Conservation (phyloP, 2,888 invertebrate species). For the Volucella inflata region DNA sequence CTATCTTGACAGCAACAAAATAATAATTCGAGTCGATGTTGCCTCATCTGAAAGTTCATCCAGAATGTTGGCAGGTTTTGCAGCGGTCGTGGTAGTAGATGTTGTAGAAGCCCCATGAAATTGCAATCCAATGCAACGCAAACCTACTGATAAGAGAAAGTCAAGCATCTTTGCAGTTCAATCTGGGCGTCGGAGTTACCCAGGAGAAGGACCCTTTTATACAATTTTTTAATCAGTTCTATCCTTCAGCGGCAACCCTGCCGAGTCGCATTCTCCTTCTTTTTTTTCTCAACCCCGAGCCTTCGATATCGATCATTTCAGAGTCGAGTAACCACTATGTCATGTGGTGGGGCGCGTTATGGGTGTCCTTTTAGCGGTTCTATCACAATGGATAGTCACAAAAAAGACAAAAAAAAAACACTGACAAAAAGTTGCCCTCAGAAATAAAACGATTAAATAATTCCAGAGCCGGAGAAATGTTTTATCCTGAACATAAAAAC, state of each 20-base stretch:
- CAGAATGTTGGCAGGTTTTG: too few species aligned
- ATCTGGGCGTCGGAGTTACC: too few species aligned
- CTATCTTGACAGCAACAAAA: too few species aligned
- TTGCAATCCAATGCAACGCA: too few species aligned
- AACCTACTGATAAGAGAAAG: too few species aligned
- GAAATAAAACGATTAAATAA: constrained; percentile 65
- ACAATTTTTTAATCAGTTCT: background rate
- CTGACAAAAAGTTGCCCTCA: constrained; percentile 35
- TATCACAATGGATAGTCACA: background rate
- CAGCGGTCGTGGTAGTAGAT: too few species aligned
- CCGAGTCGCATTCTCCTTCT: background rate
- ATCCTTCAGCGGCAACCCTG: too few species aligned
- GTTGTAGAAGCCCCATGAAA: too few species aligned
- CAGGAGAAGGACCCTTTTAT: background rate
- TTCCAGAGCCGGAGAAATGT: constrained; percentile 60
- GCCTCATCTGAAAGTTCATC: too few species aligned
- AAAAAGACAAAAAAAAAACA: constrained; percentile 4
- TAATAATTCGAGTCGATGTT: too few species aligned
- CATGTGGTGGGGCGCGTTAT: background rate
- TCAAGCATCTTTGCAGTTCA: too few species aligned
- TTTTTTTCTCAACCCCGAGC: background rate
- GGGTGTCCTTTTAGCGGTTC: constrained; percentile 7
- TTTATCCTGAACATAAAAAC: constrained; percentile 47
- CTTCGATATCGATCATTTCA: constrained; percentile 28
- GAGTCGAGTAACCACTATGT: constrained; percentile 2